Evolutionary conservation across 2,113 vertebrate species (phyloP).

Genomic region (Pomatorhinus ruficollis): DNA sequence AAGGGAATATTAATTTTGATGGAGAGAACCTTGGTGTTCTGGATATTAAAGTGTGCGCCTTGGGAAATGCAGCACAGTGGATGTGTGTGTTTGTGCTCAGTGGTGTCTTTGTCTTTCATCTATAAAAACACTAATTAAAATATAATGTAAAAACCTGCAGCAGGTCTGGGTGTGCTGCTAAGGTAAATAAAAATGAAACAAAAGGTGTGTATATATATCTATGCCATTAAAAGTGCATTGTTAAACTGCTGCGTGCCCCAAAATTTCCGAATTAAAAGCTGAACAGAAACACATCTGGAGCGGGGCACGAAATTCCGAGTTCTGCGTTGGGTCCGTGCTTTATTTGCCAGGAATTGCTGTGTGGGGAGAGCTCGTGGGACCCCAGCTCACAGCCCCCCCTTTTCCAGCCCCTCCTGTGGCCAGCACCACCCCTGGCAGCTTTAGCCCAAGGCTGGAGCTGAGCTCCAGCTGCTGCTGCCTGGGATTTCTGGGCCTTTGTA

Average conservation of each 20-base stretch:
- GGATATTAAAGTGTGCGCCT: constrained; percentile 25
- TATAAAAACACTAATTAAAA: constrained; percentile 58
- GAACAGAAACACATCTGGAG: constrained; percentile 54
- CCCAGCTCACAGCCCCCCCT: neutral
- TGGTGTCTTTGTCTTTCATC: constrained; percentile 39
- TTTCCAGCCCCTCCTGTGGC: neutral
- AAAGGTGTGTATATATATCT: neutral
- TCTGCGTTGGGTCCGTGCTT: neutral
- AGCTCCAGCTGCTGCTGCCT: neutral
- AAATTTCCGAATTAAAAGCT: constrained; percentile 45
- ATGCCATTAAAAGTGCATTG: constrained; percentile 4
- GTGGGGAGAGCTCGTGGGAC: neutral
- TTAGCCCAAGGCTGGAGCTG: neutral
- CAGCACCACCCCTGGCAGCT: neutral
- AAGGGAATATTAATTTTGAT: constrained; percentile 28
- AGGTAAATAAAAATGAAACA: constrained; percentile 50
- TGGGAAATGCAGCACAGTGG: constrained; percentile 28
- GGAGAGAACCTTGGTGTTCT: neutral
- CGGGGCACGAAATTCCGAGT: neutral
- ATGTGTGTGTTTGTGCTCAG: constrained; percentile 27
- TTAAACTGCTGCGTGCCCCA: neutral
- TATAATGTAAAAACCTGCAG: constrained; percentile 35
- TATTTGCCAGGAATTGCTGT: neutral
- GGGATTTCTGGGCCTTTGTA: neutral
- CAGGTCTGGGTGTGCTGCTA: constrained; percentile 4